Percentiles rank a stretch among this genome's conserved stretches.
Conservation (phyloP, 2,797 vertebrate species). For the Oreonectes daqikongensis region DNA sequence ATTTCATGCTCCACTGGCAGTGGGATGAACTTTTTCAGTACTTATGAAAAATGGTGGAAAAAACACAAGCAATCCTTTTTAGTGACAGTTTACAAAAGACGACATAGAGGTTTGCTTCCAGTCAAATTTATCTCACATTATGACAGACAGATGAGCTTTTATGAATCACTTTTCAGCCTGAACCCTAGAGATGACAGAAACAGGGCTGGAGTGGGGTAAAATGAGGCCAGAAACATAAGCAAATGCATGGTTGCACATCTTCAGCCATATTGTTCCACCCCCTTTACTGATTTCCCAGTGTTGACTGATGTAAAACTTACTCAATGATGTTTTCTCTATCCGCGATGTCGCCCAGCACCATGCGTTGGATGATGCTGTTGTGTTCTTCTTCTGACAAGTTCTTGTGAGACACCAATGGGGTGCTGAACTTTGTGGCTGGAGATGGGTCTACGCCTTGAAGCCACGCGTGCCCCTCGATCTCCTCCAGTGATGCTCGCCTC, state of each 20-base stretch:
- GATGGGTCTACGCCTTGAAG: slow-evolving; percentile 96
- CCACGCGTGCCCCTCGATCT: slow-evolving; percentile 94
- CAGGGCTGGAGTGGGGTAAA: background rate
- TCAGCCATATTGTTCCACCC: no score
- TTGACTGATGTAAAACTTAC: no score
- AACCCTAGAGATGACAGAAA: background rate
- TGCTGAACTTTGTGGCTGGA: slow-evolving; percentile 94
- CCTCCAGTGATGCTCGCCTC: slow-evolving; percentile 89
- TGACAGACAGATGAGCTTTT: background rate
- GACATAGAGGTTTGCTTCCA: background rate
- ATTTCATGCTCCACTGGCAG: slow-evolving; percentile 43
- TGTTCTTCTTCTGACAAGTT: slow-evolving; percentile 96
- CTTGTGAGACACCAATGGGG: slow-evolving; percentile 96
- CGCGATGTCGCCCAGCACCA: slow-evolving; percentile 96
- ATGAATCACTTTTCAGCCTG: background rate
- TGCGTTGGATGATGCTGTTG: slow-evolving; percentile 97
- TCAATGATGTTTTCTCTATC: slow-evolving; percentile 93
- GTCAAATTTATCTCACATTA: background rate
- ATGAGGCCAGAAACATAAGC: background rate
- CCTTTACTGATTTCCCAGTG: no score
- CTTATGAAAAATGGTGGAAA: slow-evolving; percentile 18
- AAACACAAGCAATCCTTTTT: background rate
- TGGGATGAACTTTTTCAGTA: background rate
- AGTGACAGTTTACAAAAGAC: slow-evolving; percentile 1
- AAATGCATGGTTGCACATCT: background rate